Percentiles rank a stretch among this genome's conserved stretches.
These are phyloP conservation scores for Notocelia uddmanniana DNA, from an alignment of 2,888 invertebrate species.

Conservation along the genomic window DNA sequence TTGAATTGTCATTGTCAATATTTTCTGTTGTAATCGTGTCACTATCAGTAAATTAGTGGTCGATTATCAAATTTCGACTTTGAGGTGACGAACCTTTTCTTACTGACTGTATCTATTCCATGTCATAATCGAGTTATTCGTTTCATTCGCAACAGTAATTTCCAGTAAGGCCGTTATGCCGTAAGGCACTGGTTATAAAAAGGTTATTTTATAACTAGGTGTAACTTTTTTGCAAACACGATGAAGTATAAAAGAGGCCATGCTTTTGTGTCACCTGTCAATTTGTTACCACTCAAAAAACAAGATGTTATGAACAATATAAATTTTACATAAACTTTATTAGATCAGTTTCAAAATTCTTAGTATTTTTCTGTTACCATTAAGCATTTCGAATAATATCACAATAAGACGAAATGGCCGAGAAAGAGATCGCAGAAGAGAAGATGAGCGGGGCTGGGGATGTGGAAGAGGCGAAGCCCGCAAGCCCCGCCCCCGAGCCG, in stretches of 20 bases:
- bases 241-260: constrained; percentile 6
- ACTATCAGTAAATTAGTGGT: too few relatives aligned
- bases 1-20: too few relatives aligned
- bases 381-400: constrained; percentile 18
- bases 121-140: too few relatives aligned
- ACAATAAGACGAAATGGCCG: constrained; percentile 65
- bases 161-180: too few relatives aligned
- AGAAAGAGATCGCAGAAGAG: constrained; percentile 57
- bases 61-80: too few relatives aligned
- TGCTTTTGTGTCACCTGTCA: constrained; percentile 17
- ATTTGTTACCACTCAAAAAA: background rate
- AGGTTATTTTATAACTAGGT: background rate
- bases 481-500: constrained; percentile 55
- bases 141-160: too few relatives aligned
- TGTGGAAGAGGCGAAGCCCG: constrained; percentile 42
- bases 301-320: background rate
- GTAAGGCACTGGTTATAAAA: background rate
- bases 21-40: too few relatives aligned
- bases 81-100: too few relatives aligned
- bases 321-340: constrained; percentile 3
- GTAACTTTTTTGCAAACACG: background rate
- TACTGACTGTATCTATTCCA: too few relatives aligned
- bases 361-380: background rate
- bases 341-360: constrained; percentile 10
- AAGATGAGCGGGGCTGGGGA: constrained; percentile 61